Evolutionary conservation across 2,113 vertebrate genomes (phyloP), one percentile per base, ranked within the genome.

Genomic region (Gymnogyps californianus): DNA sequence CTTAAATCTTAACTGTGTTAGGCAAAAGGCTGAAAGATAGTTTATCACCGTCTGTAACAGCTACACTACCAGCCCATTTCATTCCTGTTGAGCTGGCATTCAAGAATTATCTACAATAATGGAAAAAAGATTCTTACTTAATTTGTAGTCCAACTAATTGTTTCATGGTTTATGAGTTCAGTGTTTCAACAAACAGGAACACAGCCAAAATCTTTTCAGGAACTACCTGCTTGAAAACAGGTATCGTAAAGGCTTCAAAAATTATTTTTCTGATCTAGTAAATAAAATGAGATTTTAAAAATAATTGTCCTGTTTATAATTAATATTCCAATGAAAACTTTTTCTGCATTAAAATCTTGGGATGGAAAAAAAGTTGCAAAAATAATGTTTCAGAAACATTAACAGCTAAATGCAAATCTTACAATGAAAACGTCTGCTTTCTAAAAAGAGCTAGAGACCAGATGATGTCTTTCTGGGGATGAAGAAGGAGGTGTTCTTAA

Each of bases 131-230:
- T 86, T 87, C 74, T 95, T 95, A 65, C 40, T 94, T 96, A 93
- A 97, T 96, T 97, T 65, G 13, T 95, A 92, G 46, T 80, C 71
- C 91, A 87, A 89, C 84, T 96, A 95, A 94, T 93, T 97, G 83
- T 87, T 97, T 96, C 70, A 94, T 54, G 54, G 70, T 76, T 96
- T 90, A 93, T 92, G 86, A 95, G 69, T 91, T 96, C 70, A 97
- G 26, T 61, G 11, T 95, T 98, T 96, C 74, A 47, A 78, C 32
- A 59, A 95, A 91, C 32, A 96, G 83, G 49, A 97, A 93, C 61
- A 89, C 26, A 95, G 77, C 28, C 79, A 97, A 96, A 81, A 83
- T 77, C 28, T 95, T 89, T 96, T 87, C 83, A 94, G 89, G 95
- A 97, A 91, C 49, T 62, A 90, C 42, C 78, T 83, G 28, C 64